Evolutionary conservation across 1,140 invertebrate genomes (phyloP).

Genomic region (Aphelenchoides fujianensis): DNA sequence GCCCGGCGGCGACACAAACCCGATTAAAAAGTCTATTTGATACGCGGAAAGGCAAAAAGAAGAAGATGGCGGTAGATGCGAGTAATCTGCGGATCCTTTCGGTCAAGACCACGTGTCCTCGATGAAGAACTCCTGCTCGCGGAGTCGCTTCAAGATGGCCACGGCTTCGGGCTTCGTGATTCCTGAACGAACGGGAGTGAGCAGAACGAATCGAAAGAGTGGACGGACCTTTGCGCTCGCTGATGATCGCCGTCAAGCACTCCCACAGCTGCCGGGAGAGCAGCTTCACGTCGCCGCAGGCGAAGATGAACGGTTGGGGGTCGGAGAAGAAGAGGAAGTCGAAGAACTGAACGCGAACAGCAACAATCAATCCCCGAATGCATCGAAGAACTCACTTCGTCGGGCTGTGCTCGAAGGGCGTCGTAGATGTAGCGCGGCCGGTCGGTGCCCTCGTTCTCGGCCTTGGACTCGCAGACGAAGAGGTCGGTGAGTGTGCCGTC

Average conservation of each 20-base stretch:
- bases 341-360: slow-evolving; percentile 27
- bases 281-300: slow-evolving; percentile 66
- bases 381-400: slow-evolving; percentile 44
- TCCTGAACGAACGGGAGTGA: slow-evolving; percentile 46
- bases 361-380: neutral
- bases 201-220: slow-evolving; percentile 8
- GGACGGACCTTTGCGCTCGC: slow-evolving; percentile 33
- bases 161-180: slow-evolving; percentile 58
- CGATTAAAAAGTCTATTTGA: no score
- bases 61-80: no score
- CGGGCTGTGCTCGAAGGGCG: slow-evolving; percentile 49
- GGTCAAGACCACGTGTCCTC: slow-evolving; percentile 66
- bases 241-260: slow-evolving; percentile 61
- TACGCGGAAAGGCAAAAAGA: no score
- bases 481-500: slow-evolving; percentile 61
- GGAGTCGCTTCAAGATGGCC: slow-evolving; percentile 61
- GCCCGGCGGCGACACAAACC: no score
- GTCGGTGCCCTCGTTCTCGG: slow-evolving; percentile 13
- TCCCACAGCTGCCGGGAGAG: slow-evolving; percentile 65
- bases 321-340: slow-evolving; percentile 43
- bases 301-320: slow-evolving; percentile 56
- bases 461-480: slow-evolving; percentile 62
- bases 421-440: slow-evolving; percentile 65
- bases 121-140: slow-evolving; percentile 62
- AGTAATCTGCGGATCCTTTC: no score